Evolutionary conservation across 2,797 vertebrate species (phyloP).

Genomic region (Scolopax bukidnonensis): DNA sequence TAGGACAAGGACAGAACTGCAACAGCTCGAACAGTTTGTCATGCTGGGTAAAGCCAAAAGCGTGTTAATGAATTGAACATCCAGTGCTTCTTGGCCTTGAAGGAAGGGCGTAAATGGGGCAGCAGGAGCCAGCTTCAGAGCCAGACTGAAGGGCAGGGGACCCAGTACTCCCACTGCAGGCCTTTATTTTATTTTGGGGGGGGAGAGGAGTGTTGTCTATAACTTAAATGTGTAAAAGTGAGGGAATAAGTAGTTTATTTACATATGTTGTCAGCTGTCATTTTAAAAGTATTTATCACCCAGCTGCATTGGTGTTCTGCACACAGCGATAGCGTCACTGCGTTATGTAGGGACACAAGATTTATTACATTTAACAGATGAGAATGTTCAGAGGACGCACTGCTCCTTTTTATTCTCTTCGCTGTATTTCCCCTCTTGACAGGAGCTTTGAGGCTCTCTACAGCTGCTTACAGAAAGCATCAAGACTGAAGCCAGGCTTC

Average conservation of each 20-base stretch:
- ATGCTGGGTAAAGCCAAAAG: background rate
- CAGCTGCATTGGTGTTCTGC: conserved; percentile 7
- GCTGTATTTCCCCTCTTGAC: background rate
- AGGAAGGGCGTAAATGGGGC: background rate
- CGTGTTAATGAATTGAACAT: background rate
- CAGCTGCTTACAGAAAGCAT: background rate
- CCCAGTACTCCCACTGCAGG: background rate
- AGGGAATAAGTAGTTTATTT: background rate
- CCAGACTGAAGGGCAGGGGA: background rate
- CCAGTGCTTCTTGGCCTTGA: background rate
- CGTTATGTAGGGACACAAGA: background rate
- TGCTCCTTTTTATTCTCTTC: background rate
- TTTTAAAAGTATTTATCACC: conserved; percentile 18
- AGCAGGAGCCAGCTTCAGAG: background rate
- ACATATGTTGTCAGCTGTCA: background rate
- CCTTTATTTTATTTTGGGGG: background rate
- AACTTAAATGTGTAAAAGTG: background rate
- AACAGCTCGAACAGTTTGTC: background rate
- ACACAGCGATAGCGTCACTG: background rate
- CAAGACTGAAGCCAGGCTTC: background rate
- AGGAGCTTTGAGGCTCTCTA: background rate
- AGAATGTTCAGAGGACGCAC: background rate
- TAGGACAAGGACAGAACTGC: background rate
- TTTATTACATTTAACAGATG: background rate
- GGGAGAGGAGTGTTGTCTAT: background rate